phyloP scores from a whole-genome alignment of 1,140 invertebrate genomes.

The Calliopsis andreniformis region DNA sequence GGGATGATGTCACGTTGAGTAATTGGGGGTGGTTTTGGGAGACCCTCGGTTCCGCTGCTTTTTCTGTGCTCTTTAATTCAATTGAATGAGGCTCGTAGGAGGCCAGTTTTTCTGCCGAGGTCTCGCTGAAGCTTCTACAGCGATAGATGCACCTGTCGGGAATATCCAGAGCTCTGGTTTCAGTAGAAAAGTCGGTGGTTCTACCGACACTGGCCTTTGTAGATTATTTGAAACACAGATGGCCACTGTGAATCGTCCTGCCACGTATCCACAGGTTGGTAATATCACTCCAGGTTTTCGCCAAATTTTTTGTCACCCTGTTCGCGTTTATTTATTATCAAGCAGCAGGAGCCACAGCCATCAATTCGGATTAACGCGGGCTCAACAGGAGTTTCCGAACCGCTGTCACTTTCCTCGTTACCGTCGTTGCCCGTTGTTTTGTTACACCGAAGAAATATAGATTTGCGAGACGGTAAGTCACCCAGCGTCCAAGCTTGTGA shows the following conservation, averaged over 20 bases:
- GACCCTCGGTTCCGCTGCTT: background rate
- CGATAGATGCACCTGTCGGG: no score
- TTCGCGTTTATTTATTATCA: conserved; percentile 62
- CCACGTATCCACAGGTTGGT: conserved; percentile 49
- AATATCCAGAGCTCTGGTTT: no score
- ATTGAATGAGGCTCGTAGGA: no score
- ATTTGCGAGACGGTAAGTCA: conserved; percentile 25
- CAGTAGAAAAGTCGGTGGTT: no score
- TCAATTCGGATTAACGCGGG: conserved; percentile 61
- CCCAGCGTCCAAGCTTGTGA: no score
- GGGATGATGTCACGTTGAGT: background rate
- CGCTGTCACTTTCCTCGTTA: conserved; percentile 56
- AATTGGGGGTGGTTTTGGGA: background rate
- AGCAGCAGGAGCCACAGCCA: conserved; percentile 32
- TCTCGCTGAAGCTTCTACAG: no score
- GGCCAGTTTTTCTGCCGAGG: no score
- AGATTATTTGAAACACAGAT: no score
- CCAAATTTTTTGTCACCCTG: conserved; percentile 12
- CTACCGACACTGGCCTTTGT: no score
- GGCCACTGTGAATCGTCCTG: no score
- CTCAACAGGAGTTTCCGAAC: conserved; percentile 55
- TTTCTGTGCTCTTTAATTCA: background rate
- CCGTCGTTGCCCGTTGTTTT: conserved; percentile 16
- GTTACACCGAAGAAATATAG: conserved; percentile 11
- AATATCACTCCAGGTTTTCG: conserved; percentile 11